Evolutionary conservation across 1,140 invertebrate genomes (phyloP).

Genomic region (Xylocopa sonorina): DNA sequence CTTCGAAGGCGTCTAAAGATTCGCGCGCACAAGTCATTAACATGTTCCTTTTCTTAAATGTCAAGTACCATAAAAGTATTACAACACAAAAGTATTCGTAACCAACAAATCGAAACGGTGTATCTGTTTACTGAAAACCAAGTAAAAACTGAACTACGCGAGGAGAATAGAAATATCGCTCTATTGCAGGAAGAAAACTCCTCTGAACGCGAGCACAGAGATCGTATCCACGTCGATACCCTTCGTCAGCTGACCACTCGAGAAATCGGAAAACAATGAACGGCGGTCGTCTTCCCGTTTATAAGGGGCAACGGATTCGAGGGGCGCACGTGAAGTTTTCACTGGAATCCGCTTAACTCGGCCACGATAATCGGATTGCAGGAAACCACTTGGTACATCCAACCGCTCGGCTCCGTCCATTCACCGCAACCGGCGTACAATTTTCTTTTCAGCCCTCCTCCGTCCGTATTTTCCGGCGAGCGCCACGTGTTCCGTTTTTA

Average conservation of each 20-base stretch:
- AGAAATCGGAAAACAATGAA: slow-evolving; percentile 49
- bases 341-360: slow-evolving; percentile 66
- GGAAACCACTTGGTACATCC: slow-evolving; percentile 43
- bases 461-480: too few relatives aligned
- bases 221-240: not conserved
- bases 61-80: too few relatives aligned
- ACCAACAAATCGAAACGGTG: too few relatives aligned
- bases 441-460: not conserved
- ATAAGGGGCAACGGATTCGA: slow-evolving; percentile 57
- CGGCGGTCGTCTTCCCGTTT: slow-evolving; percentile 51
- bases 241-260: not conserved
- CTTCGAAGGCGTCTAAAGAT: not conserved
- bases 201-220: not conserved
- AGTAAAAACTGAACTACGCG: too few relatives aligned
- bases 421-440: slow-evolving; percentile 37
- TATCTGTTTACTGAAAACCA: too few relatives aligned
- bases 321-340: slow-evolving; percentile 45
- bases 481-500: slow-evolving; percentile 3
- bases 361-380: slow-evolving; percentile 65
- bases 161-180: too few relatives aligned
- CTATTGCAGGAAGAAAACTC: not conserved
- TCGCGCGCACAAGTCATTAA: too few relatives aligned
- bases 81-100: too few relatives aligned
- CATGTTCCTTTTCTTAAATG: too few relatives aligned
- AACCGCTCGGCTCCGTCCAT: slow-evolving; percentile 19